Evolutionary conservation across 2,113 vertebrate species (phyloP).

Genomic region (Telmatochromis bifrenatus): DNA sequence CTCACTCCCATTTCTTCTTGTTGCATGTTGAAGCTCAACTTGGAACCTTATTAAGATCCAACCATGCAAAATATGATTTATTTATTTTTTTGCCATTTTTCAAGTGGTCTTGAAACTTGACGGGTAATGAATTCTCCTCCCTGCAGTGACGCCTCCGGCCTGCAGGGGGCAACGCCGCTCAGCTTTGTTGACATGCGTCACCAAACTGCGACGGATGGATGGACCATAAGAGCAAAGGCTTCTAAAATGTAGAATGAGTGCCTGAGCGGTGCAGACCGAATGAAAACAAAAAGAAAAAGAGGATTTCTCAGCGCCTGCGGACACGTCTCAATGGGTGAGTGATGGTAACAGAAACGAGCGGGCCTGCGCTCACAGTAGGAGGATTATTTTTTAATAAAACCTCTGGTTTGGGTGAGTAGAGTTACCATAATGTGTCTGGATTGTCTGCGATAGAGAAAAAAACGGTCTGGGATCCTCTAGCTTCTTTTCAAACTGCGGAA

Average conservation of each 20-base stretch:
- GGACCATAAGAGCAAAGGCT: background rate
- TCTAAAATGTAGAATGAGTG: background rate
- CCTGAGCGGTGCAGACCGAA: background rate
- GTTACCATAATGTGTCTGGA: background rate
- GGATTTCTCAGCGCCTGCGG: fast-evolving
- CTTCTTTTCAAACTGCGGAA: background rate
- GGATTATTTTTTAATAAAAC: background rate
- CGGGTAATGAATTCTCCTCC: fast-evolving
- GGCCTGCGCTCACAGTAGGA: background rate
- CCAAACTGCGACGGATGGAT: slow-evolving; percentile 6
- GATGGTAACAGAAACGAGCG: background rate
- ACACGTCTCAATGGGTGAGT: slow-evolving; percentile 5
- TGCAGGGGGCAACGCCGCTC: background rate
- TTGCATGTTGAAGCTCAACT: background rate
- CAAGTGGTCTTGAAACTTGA: background rate
- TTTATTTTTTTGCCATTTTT: background rate
- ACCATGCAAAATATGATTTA: fast-evolving
- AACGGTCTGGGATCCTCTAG: background rate
- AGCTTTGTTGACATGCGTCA: slow-evolving; percentile 35
- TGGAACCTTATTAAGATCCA: background rate
- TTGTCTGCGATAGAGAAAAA: background rate
- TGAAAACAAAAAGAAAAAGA: background rate
- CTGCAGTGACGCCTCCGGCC: background rate
- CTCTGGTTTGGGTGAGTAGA: background rate
- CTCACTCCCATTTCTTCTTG: background rate